Conservation (phyloP, 2,113 vertebrate genomes). For the Pristiophorus japonicus region DNA sequence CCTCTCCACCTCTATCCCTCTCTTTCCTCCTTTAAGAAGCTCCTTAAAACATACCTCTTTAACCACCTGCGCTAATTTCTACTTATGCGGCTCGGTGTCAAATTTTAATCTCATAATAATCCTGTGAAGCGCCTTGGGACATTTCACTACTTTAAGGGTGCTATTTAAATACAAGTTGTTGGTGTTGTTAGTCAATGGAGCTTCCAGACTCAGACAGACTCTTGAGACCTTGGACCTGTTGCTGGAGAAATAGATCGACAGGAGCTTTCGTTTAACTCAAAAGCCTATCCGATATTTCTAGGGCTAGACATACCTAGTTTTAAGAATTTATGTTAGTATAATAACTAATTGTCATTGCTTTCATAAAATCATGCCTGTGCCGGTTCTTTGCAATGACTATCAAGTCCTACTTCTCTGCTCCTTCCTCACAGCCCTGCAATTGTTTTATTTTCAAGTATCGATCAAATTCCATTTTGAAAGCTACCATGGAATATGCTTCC, state of each 20-base stretch:
- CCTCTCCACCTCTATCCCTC: no score
- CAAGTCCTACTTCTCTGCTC: not conserved
- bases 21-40: no score
- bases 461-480: not conserved
- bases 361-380: not conserved
- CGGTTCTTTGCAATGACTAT: not conserved
- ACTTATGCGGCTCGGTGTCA: no score
- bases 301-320: no score
- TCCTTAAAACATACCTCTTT: no score
- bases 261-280: not conserved
- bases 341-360: no score
- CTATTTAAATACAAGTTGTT: no score
- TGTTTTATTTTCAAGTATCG: not conserved
- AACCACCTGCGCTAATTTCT: no score
- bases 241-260: not conserved
- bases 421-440: not conserved
- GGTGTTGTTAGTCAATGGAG: not conserved
- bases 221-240: not conserved
- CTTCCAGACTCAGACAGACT: not conserved
- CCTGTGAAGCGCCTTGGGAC: no score
- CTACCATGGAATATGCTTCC: not conserved
- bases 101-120: no score
- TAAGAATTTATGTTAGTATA: no score
- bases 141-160: no score
- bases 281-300: not conserved